Evolutionary conservation across 2,888 invertebrate genomes (phyloP), one percentile per base, ranked within the genome.

Genomic region (Caenorhabditis doughertyi): DNA sequence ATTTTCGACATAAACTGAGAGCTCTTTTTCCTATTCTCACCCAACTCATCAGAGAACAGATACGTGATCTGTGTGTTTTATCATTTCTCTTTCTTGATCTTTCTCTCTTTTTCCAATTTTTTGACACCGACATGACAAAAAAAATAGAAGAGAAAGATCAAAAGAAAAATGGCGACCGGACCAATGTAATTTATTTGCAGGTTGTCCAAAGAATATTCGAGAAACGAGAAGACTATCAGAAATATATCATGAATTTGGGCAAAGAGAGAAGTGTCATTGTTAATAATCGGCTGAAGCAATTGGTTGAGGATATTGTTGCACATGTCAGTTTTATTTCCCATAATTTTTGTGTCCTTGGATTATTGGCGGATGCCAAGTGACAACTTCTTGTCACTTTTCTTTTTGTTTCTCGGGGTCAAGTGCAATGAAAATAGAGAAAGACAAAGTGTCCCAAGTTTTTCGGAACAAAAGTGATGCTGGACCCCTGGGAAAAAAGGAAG

Each of bases 211-310:
- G 91, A 29, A 84, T 91, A n/a, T 90, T 89, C 82, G 90, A 91
- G 70, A 91, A 91, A 83, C 86, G 91, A 8, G 83, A 84, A 18
- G 91, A 91, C 76, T 89, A 88, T 74, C 88, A 89, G 60, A 85
- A 79, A 47, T 90, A 88, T 62, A 86, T 89, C 47, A 84, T 89
- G 67, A 64, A 73, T 3, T 44, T 91, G 70, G 91, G 90, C 56
- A 88, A 87, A 71, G 89, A 91, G 49, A 74, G 85, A 23, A 89
- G 89, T 71, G 79, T 67, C 16, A 84, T 81, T 39, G 85, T 90
- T 67, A 90, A 89, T 47, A 79, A 79, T 35, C 83, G 79, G 8
- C 83, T 91, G 79, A 89, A 88, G 58, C 85, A 88, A 21, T 85
- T 90, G 23, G 77, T 91, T 18, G 90, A 90, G 64, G 84, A 86